Evolutionary conservation across 2,113 vertebrate species (phyloP), one percentile per base, ranked within the genome.

Genomic region (Pleuronectes platessa): DNA sequence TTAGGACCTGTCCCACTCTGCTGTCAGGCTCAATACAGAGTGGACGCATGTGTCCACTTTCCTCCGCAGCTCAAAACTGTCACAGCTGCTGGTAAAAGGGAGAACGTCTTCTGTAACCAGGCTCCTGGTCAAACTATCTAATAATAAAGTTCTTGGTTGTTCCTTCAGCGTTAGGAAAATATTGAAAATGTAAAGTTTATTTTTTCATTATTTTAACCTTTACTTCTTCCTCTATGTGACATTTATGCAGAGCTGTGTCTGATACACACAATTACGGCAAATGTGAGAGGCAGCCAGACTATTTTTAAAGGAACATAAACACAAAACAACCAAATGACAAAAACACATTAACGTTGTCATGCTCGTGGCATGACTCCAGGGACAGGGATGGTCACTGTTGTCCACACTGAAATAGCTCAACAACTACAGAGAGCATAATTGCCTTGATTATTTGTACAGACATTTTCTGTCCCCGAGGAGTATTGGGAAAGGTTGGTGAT

Each of bases 1-100:
- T 90, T 74, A 87, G 72, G 81, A 90, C 86, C 78, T 78, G 69
- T 79, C 79, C 78, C 26, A 31, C 74, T 82, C 71, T 76, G 79
- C 83, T 82, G 85, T 90, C 83, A 86, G 83, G 69, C 66, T 81
- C 82, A 71, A 76, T 88, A 76, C 53, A 65, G 66, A 15, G 10
- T 58, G 27, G 58, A 84, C 60, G 63, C 73, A 74, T 78, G 77
- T 74, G 72, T 85, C 68, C 85, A 77, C 68, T 73, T 70, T 61
- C 74, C 58, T 85, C 61, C 76, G 45, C 56, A 62, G 67, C 74
- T 68, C 61, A 55, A 66, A 79, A 72, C 74, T 58, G 26, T 31
- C 68, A 65, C 18, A 54, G 74, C 60, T 55, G 79, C 65, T 5
- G 12, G 65, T 49, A 20, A 31, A 31, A 6, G 31, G 31, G 5